Evolutionary conservation across 2,797 vertebrate genomes (phyloP).

Genomic region (Tamandua tetradactyla): DNA sequence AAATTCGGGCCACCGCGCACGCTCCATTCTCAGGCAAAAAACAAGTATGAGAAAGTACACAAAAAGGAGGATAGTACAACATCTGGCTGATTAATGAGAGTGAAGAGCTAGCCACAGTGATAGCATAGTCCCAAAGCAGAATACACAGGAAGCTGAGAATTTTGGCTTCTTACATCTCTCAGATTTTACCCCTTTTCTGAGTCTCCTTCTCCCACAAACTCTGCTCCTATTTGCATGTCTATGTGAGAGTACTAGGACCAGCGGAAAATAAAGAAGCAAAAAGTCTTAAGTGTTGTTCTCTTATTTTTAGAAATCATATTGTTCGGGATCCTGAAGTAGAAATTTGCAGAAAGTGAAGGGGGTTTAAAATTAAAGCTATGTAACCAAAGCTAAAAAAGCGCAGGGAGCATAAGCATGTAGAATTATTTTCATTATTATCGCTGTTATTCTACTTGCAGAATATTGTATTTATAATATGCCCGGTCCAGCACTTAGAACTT

Average conservation of each 20-base stretch:
- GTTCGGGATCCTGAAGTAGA: not conserved
- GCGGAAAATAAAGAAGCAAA: not conserved
- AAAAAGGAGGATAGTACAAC: not conserved
- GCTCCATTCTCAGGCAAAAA: not conserved
- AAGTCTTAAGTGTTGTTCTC: not conserved
- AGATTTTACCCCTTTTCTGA: not conserved
- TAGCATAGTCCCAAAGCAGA: not conserved
- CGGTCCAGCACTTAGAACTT: not conserved
- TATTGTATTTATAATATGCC: not conserved
- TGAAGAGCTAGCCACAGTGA: not conserved
- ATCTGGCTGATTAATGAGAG: not conserved
- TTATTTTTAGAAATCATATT: slow-evolving; percentile 19
- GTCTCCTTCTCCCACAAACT: not conserved
- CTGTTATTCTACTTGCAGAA: not conserved
- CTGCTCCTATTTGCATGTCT: not conserved
- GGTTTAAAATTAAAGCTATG: not conserved
- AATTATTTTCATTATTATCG: not conserved
- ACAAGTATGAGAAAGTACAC: not conserved
- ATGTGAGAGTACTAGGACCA: not conserved
- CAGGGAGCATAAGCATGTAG: not conserved
- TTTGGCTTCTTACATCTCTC: not conserved
- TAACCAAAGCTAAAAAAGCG: slow-evolving; percentile 31
- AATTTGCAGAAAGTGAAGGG: slow-evolving; percentile 24
- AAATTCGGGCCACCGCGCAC: not conserved
- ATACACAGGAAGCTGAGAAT: not conserved